Base-by-base conservation (phyloP, 2,113 vertebrate genomes). In the Murina feae region DNA sequence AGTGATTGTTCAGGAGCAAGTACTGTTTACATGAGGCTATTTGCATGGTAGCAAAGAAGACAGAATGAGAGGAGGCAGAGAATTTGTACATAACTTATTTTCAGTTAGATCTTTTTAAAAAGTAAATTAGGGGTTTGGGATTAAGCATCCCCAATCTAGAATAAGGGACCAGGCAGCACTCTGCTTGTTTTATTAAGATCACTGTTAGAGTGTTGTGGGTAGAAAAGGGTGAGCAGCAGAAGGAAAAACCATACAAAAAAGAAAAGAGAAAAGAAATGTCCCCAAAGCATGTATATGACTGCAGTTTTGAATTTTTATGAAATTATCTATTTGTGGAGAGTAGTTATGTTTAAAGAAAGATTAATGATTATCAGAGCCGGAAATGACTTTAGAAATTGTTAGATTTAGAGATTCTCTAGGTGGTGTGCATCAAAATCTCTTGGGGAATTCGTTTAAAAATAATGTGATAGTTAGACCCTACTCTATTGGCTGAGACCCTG, bases 181-280 rank as follows among this genome's bases (percentile, higher is more conserved):
- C 55, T 92, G 75, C 30, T 18, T 82, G 9, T 28, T 79, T 53
- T 89, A 71, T 44, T 42, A 74, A 91, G 88, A 42, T 95, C 81
- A 82, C 4, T 42, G 44, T 37, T 49, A 63, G 7, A 86, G 14
- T 32, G 37, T 55, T 74, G 37, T n/a, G 9, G n/a, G 21, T 32
- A 39, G 66, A 51, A 53, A 49, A 16, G n/a, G 16, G 51, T 8
- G 42, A 58, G 4, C 9, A 51, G 32, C 37, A 49, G 42, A 55
- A 96, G 28, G 0, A 5, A 25, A 92, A 78, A 4, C 6, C 21
- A 60, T 13, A 10, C 4, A 20, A 37, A 85, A 63, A 25, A 20
- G 25, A 39, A 28, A 78, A 63, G 60, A 37, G 49, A 69, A 63
- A 68, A 63, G 79, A 35, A 32, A 23, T 3, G 13, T 4, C 6